Evolutionary conservation across 2,797 vertebrate species (phyloP).

Genomic region (Novumbra hubbsi): DNA sequence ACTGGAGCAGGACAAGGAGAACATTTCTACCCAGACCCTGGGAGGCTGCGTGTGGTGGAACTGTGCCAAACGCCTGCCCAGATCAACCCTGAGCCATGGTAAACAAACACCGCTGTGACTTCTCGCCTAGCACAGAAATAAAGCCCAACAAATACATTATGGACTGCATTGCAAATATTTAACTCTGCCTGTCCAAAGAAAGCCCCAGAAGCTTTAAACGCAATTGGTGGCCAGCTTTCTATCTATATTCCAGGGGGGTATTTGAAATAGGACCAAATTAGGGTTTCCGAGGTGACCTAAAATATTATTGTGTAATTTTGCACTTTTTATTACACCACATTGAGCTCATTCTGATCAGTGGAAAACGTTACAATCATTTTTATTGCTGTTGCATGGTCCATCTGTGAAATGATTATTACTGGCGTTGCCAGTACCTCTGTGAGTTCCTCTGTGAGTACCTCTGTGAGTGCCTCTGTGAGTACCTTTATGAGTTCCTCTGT

Average conservation of each 20-base stretch:
- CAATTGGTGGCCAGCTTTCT: background rate
- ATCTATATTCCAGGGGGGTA: background rate
- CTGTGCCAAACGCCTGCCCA: slow-evolving; percentile 25
- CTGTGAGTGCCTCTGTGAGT: too few species aligned
- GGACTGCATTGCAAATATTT: slow-evolving; percentile 7
- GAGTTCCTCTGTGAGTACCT: too few species aligned
- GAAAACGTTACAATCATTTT: too few species aligned
- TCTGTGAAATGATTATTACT: too few species aligned
- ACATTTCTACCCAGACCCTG: slow-evolving; percentile 35
- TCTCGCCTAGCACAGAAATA: slow-evolving; percentile 16
- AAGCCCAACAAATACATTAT: background rate
- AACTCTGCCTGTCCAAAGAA: slow-evolving; percentile 15
- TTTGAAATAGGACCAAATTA: slow-evolving; percentile 3
- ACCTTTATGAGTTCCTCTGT: too few species aligned
- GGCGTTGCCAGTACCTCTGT: too few species aligned
- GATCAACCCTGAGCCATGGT: slow-evolving; percentile 29
- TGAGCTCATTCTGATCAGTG: background rate
- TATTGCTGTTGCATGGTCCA: too few species aligned
- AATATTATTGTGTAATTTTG: background rate
- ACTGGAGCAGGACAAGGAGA: slow-evolving; percentile 36
- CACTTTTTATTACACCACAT: background rate
- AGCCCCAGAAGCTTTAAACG: background rate
- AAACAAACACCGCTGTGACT: slow-evolving; percentile 2
- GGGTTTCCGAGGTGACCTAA: background rate
- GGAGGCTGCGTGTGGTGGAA: slow-evolving; percentile 38